These are phyloP conservation scores for Dascillus cervinus DNA, from an alignment of 2,888 invertebrate genomes.

Conservation along the genomic window DNA sequence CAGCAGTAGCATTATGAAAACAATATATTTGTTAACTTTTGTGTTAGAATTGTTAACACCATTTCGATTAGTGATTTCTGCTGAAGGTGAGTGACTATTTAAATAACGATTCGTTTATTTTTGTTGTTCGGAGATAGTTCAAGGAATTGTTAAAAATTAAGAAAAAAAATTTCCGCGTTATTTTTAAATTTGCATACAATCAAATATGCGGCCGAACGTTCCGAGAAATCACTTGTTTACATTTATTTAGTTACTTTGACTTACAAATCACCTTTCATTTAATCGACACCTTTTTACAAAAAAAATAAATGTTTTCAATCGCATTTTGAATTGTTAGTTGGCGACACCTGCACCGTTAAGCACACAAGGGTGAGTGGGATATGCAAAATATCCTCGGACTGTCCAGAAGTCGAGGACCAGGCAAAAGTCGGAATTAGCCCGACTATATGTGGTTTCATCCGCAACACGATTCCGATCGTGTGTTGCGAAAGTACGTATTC, in stretches of 20 bases:
- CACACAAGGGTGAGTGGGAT: slow-evolving; percentile 22
- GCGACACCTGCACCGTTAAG: slow-evolving; percentile 24
- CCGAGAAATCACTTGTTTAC: no score
- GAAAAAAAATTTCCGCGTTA: no score
- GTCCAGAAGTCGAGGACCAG: slow-evolving; percentile 29
- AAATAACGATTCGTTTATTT: no score
- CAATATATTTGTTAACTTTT: background rate
- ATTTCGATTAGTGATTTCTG: no score
- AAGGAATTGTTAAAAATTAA: background rate
- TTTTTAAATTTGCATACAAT: no score
- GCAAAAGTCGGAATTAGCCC: slow-evolving; percentile 28
- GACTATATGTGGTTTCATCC: slow-evolving; percentile 31
- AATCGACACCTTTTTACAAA: background rate
- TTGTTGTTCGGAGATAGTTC: no score
- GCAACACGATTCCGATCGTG: slow-evolving; percentile 28
- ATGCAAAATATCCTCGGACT: slow-evolving; percentile 28
- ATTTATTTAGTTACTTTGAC: no score
- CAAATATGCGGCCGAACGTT: no score
- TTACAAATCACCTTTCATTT: slow-evolving; percentile 6
- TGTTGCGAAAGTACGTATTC: slow-evolving; percentile 31
- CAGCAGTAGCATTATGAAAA: slow-evolving; percentile 4
- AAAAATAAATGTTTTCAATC: background rate
- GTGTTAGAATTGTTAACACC: no score
- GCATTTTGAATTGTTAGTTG: slow-evolving; percentile 16
- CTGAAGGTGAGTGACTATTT: no score